A percentile compares a stretch with the other conserved stretches of the same genome.
Evolutionary conservation across 2,113 vertebrate species (phyloP).

Genomic region (Zosterops borbonicus): DNA sequence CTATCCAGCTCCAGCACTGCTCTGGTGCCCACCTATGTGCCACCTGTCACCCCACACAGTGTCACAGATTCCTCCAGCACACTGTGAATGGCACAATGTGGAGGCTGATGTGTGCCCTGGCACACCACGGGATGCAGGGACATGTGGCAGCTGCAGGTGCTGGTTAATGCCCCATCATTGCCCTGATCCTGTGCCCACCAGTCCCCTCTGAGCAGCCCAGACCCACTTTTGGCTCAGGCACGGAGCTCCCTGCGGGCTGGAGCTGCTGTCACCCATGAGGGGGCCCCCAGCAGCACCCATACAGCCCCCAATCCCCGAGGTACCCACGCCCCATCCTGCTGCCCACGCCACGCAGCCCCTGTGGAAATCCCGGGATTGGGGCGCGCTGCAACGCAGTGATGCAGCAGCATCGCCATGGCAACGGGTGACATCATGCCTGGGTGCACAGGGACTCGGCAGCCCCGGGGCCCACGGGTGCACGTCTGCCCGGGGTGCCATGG

Average conservation of each 20-base stretch:
- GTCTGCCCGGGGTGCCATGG: not conserved
- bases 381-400: slow-evolving; percentile 1
- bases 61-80: not conserved
- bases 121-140: not conserved
- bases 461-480: not conserved
- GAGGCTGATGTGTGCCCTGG: not conserved
- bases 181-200: not conserved
- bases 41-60: not conserved
- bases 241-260: not conserved
- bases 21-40: not conserved
- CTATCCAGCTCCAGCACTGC: fast-evolving
- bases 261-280: not conserved
- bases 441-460: slow-evolving; percentile 14
- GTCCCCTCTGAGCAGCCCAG: not conserved
- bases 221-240: not conserved
- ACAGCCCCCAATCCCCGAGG: not conserved
- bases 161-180: not conserved
- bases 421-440: slow-evolving; percentile 63
- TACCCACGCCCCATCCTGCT: fast-evolving
- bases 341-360: not conserved
- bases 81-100: fast-evolving
- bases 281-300: not conserved
- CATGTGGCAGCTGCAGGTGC: fast-evolving
- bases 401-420: slow-evolving; percentile 61
- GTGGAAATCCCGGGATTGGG: slow-evolving; percentile 48